Evolutionary conservation across 2,888 invertebrate species (phyloP), one percentile per base, ranked within the genome.

Genomic region (Dynastes tityus): DNA sequence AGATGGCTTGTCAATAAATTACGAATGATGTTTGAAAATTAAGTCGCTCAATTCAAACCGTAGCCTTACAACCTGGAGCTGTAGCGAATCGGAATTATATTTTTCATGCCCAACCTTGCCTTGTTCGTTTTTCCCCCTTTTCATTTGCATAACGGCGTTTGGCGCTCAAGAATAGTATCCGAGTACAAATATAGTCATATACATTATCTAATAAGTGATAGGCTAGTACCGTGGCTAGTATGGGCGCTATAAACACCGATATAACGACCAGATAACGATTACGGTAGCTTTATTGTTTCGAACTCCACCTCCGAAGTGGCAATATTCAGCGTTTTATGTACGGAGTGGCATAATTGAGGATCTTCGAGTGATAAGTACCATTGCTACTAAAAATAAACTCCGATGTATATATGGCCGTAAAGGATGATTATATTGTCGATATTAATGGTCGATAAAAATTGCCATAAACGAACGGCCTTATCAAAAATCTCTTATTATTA

Each of bases 211-310:
- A 74, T 74, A 74, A 74, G 45, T 22, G 73, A 74, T 74, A 74
- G 73, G 73, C 64, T 61, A 77, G 77, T 45, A 16, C n/a, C 63
- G 70, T 51, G 78, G 73, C 64, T 53, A 71, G 76, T 68, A 68
- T 76, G 63, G 49, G 49, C 55, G 76, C 78, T 70, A 70, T 79
- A 79, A 79, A 76, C 68, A 67, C 78, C 76, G 78, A 79, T 79
- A 63, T 70, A 79, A 79, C 61, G 68, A 70, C 61, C 16, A 68
- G 78, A 79, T 76, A 71, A 63, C 75, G 45, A 70, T 70, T 75
- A 79, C 78, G 78, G 78, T 79, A 79, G 78, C 78, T 75, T 79
- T 79, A 79, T 79, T 79, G 76, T 74, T 74, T 40, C 45, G 73
- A 74, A 74, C 73, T 61, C 73, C 73, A 74, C 73, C 73, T 74